A percentile compares a stretch with the other conserved stretches of the same genome.
Evolutionary conservation across 2,797 vertebrate species (phyloP).

Genomic region (Siniperca scherzeri): DNA sequence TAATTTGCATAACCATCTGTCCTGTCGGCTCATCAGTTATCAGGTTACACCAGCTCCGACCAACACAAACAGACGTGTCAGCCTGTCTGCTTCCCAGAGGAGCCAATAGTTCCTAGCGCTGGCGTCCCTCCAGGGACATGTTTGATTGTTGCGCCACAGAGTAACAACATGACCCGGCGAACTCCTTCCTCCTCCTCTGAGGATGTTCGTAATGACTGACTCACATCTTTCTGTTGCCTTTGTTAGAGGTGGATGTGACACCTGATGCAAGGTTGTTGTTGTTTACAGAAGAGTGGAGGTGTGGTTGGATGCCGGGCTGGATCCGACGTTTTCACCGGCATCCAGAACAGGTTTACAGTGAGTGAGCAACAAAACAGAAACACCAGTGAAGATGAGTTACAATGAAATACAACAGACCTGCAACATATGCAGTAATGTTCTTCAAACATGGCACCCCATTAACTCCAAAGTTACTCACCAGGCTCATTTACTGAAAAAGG

Average conservation of each 20-base stretch:
- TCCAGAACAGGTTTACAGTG: background rate
- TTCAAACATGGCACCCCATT: background rate
- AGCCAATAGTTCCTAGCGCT: slow-evolving; percentile 1
- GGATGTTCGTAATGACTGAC: background rate
- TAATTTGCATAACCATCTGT: background rate
- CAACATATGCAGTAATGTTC: background rate
- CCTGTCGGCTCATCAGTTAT: slow-evolving; percentile 16
- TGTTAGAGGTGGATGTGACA: background rate
- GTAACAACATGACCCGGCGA: background rate
- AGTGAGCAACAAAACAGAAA: background rate
- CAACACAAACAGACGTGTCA: slow-evolving; percentile 4
- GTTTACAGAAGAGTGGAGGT: background rate
- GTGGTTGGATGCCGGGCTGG: background rate
- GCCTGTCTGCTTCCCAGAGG: background rate
- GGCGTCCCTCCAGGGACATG: slow-evolving; percentile 2
- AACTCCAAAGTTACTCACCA: background rate
- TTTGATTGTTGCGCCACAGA: slow-evolving; percentile 30
- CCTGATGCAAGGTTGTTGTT: background rate
- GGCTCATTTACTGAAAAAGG: too few relatives aligned
- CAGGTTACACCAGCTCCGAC: background rate
- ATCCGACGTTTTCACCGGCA: background rate
- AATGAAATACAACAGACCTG: background rate
- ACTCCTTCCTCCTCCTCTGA: slow-evolving; percentile 16
- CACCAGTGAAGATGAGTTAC: background rate
- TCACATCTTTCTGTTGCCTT: background rate